Evolutionary conservation across 2,797 vertebrate genomes (phyloP).

Genomic region (Cygnus olor): DNA sequence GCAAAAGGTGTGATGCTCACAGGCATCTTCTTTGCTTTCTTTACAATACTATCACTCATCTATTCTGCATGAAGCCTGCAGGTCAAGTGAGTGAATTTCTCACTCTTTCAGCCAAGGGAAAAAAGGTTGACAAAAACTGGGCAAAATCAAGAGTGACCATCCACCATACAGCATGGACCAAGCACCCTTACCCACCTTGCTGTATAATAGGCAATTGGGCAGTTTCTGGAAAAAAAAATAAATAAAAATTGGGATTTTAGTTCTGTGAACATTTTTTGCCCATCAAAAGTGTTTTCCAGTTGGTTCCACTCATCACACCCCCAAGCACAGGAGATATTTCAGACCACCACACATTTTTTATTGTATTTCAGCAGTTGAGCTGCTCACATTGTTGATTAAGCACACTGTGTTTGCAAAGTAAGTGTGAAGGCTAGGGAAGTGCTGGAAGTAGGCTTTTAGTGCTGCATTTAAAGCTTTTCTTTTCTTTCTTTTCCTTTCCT

Average conservation of each 20-base stretch:
- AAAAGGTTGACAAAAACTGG: background rate
- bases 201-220: background rate
- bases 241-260: background rate
- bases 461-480: background rate
- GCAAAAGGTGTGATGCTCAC: background rate
- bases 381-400: background rate
- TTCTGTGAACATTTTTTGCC: background rate
- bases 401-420: background rate
- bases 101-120: background rate
- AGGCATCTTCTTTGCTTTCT: background rate
- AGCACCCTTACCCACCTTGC: background rate
- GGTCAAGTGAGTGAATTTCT: background rate
- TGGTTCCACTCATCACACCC: background rate
- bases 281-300: background rate
- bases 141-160: background rate
- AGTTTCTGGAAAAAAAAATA: background rate
- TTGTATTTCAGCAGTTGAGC: background rate
- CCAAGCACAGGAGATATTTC: background rate
- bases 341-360: background rate
- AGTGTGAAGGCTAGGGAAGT: background rate
- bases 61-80: background rate
- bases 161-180: rapidly evolving
- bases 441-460: background rate
- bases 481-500: background rate
- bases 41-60: background rate